Evolutionary conservation across 1,140 invertebrate species (phyloP), one percentile per base, ranked within the genome.

Genomic region (Samia ricini): DNA sequence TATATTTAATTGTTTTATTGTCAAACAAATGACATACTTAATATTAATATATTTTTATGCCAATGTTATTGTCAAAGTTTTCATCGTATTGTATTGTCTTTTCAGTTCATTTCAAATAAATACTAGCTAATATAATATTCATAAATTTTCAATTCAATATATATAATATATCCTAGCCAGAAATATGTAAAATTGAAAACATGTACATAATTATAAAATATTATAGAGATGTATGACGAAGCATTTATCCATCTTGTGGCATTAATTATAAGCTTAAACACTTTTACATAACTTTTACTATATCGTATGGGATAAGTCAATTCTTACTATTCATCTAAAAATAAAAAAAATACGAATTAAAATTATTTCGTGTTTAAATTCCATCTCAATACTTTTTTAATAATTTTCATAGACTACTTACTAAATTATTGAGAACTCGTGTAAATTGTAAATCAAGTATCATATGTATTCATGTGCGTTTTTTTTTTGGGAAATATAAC

Each of bases 1-100:
- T 61, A 49, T n/a, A 42, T 42, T 4, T 26, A 42, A n/a, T n/a
- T 42, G n/a, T 42, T 42, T 42, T 74, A 71, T 68, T 71, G 61
- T 74, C 56, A 59, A 66, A 57, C 20, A 12, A 19, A 36, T 18
- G 20, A 18, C 29, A 57, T 21, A 33, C 18, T 33, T 57, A 42
- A 42, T 15, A 42, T 42, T 42, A 42, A 12, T 52, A 52, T 55
- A 23, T 12, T 55, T 22, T 24, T 55, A 55, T 19, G 24, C 52
- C 52, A 55, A 55, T 24, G 19, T 55, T 55, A 55, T 55, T 55
- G 52, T 55, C 52, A 24, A 42, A 15, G 33, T 42, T 42, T 42
- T 15, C 7, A 42, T 12, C n/a, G 33, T 42, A 42, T 1, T 42
- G 3, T 42, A 15, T 42, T 15, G 8, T 42, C 33, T 42, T 42